Conservation (phyloP, 2,797 vertebrate genomes). For the Pseudomugil gertrudae region DNA sequence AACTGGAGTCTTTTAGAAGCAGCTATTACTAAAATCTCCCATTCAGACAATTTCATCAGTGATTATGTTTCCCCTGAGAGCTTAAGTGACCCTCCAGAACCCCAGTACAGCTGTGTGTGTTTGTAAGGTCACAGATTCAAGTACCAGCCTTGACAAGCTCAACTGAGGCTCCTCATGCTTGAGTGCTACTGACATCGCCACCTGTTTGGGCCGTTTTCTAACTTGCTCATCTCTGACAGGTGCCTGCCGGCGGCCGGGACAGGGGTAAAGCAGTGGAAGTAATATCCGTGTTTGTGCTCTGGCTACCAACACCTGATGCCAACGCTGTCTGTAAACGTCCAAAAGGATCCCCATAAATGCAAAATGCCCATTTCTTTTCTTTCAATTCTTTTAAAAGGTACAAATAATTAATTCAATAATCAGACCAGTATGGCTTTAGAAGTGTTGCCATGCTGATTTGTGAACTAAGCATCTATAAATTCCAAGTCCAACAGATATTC, state of each 20-base stretch:
- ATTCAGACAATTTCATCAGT: constrained; percentile 2
- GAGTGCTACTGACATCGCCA: constrained; percentile 60
- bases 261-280: constrained; percentile 50
- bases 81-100: constrained; percentile 7
- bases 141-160: constrained; percentile 47
- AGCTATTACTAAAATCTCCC: constrained; percentile 9
- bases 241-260: constrained; percentile 47
- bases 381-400: constrained; percentile 8
- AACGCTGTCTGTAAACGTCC: constrained; percentile 13
- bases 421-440: constrained; percentile 44
- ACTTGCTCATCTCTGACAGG: constrained; percentile 55
- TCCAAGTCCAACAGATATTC: constrained; percentile 44
- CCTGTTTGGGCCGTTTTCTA: constrained; percentile 69
- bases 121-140: constrained; percentile 49
- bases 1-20: background rate
- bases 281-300: constrained; percentile 51
- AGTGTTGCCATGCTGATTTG: constrained; percentile 58
- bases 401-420: constrained; percentile 66
- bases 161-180: constrained; percentile 55
- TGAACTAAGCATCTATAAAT: constrained; percentile 64
- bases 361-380: too few relatives aligned
- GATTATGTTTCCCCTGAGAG: background rate
- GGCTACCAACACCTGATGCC: constrained; percentile 64
- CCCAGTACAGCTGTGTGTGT: constrained; percentile 32
- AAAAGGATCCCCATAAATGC: constrained; percentile 1